These are phyloP conservation scores for Resseliella maxima DNA, from an alignment of 2,888 invertebrate species.

Conservation along the genomic window DNA sequence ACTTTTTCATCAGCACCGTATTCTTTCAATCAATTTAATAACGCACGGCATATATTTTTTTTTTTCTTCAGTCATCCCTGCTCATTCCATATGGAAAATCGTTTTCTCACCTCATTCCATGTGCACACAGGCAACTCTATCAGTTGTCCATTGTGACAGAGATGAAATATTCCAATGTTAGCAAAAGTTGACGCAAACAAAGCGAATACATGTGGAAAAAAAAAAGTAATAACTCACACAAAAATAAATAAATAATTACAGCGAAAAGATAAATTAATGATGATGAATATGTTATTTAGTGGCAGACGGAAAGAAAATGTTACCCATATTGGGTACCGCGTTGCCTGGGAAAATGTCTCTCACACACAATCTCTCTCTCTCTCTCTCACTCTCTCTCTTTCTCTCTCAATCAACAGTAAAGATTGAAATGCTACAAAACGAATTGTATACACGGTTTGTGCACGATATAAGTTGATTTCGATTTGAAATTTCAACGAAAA, in stretches of 20 bases:
- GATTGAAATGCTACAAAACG: no score
- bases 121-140: not conserved
- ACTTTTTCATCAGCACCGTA: not conserved
- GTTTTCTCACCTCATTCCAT: no score
- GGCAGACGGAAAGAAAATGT: not conserved
- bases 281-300: conserved; percentile 36
- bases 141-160: conserved; percentile 27
- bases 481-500: no score
- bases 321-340: conserved; percentile 10
- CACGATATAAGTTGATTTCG: no score
- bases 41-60: not conserved
- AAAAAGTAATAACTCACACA: not conserved
- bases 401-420: no score
- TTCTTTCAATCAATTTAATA: conserved; percentile 17
- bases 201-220: not conserved
- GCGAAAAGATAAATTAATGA: conserved; percentile 29
- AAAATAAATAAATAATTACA: not conserved
- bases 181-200: not conserved
- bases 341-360: not conserved
- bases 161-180: conserved; percentile 5
- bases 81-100: no score
- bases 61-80: no score
- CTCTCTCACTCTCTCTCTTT: no score
- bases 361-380: no score
- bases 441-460: no score